Base-by-base conservation (phyloP, 2,113 vertebrate genomes). In the Hemiscyllium ocellatum region DNA sequence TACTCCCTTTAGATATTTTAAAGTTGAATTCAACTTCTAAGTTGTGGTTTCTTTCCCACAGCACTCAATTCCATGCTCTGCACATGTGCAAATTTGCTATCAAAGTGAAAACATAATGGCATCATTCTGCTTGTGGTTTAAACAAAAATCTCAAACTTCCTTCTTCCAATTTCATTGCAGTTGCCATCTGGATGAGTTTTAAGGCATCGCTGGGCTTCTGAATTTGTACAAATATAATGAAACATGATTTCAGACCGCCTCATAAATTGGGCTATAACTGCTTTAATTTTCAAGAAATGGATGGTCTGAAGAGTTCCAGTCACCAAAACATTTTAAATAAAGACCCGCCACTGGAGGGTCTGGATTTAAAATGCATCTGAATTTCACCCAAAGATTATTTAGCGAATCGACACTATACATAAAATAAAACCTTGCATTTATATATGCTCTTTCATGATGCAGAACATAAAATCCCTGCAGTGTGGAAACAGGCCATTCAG, bases 151-250 rank as follows among this genome's bases (percentile, higher is more conserved):
- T 52, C 69, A 95, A 95, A n/a, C 94, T 50, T 95, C 42, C 93
- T 72, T 42, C 42, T 76, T 76, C 42, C 69, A 72, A 69, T 76
- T 4, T 95, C 26, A 72, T 24, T 10, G 22, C 96, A 85, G 90
- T 96, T 90, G 76, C 50, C 96, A 96, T 96, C 96, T 95, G 96
- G 89, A 91, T 69, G 22, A 42, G 29, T 83, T 70, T 96, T 89
- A 52, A 52, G 72, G 65, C 29, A 94, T 83, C 52, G 47, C 37
- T 56, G n/a, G 24, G 70, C 94, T 95, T 72, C 94, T 95, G 94
- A 95, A 66, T 95, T 95, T 95, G 94, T 42, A 52, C 94, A 76
- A 95, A 52, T 52, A 6, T 76, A 72, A 26, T 95, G 69, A 95
- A 72, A 66, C 68, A 50, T 6, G 22, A 95, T 70, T 52, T 95